These are phyloP conservation scores for honey bee (Apis mellifera) DNA, from an alignment of 1,140 invertebrate species.

Conservation along the genomic window DNA sequence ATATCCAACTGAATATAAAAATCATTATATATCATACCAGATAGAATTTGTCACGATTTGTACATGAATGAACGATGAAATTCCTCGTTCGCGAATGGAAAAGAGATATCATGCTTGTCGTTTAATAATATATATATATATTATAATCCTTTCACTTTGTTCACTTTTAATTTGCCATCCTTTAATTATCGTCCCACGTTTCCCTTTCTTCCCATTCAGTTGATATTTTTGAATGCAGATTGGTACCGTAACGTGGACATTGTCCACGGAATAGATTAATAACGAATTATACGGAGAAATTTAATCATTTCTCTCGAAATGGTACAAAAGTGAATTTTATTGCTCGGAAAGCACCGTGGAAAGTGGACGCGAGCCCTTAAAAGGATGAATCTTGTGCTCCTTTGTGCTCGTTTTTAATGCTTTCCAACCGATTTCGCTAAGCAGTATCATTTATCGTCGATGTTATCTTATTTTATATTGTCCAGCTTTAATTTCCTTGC, in stretches of 20 bases:
- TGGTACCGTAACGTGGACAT: background rate
- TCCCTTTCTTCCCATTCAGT: background rate
- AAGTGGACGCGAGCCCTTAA: background rate
- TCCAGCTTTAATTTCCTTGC: background rate
- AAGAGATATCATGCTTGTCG: background rate
- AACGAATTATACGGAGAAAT: background rate
- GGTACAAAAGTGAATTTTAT: background rate
- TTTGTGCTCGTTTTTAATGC: slow-evolving; percentile 6
- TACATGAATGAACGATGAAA: background rate
- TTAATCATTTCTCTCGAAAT: background rate
- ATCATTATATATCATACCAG: background rate
- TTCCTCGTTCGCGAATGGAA: background rate
- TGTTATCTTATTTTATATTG: background rate
- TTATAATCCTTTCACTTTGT: background rate
- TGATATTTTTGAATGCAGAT: background rate
- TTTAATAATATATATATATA: background rate
- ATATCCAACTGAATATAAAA: background rate
- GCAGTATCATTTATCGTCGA: background rate
- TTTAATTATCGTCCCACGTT: background rate
- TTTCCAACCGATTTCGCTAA: background rate
- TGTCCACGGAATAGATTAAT: background rate
- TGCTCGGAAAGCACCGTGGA: too few relatives aligned
- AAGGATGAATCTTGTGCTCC: background rate
- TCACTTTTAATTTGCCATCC: background rate
- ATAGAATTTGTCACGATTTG: background rate